Percentiles rank a stretch among this genome's conserved stretches.
Conservation (phyloP, 2,888 invertebrate genomes). For the Phymatocera aterrima region DNA sequence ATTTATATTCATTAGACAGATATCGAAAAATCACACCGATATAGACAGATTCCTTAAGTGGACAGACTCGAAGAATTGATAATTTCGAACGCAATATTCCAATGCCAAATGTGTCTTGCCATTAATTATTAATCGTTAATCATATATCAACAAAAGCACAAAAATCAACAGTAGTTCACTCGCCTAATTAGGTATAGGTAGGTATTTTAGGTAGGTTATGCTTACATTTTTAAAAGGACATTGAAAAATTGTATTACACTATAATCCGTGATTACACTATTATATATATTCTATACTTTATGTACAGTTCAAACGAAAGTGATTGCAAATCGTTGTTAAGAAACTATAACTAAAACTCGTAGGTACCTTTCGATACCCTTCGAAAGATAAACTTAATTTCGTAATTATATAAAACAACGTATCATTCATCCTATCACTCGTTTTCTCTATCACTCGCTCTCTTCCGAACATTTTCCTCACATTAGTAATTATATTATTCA, state of each 20-base stretch:
- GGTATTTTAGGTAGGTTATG: slow-evolving; percentile 58
- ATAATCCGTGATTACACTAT: slow-evolving; percentile 68
- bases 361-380: slow-evolving; percentile 3
- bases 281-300: slow-evolving; percentile 47
- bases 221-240: slow-evolving; percentile 72
- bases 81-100: slow-evolving; percentile 64
- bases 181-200: slow-evolving; percentile 60
- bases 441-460: background rate
- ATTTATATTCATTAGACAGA: slow-evolving; percentile 70
- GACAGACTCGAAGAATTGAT: slow-evolving; percentile 70
- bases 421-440: slow-evolving; percentile 23
- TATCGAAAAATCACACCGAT: slow-evolving; percentile 73
- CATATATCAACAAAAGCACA: slow-evolving; percentile 67
- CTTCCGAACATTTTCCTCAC: background rate
- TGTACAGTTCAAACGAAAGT: slow-evolving; percentile 57
- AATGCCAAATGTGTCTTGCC: slow-evolving; percentile 53
- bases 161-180: slow-evolving; percentile 63
- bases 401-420: slow-evolving; percentile 19
- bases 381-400: background rate
- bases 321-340: slow-evolving; percentile 68
- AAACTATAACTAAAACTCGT: slow-evolving; percentile 63
- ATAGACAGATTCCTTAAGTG: slow-evolving; percentile 72
- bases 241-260: slow-evolving; percentile 72
- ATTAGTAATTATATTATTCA: slow-evolving; percentile 3
- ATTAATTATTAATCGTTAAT: slow-evolving; percentile 49